Conservation (phyloP, 2,113 vertebrate species). For the Dolichallabes microphthalmus region DNA sequence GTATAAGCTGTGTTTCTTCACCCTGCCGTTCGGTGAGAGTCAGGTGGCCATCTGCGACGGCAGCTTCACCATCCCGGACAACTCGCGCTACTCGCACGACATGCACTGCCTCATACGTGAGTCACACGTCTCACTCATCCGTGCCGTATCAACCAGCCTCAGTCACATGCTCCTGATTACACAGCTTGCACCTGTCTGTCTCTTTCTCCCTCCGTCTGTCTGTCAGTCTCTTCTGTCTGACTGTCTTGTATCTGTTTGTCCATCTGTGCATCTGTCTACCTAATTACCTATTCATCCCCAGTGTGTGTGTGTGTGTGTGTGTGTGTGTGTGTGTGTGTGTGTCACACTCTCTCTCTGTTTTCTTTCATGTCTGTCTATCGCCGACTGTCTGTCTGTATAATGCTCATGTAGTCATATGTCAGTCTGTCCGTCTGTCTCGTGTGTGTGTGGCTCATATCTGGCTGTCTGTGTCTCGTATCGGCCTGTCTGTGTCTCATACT, state of each 20-base stretch:
- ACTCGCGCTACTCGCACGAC: conserved; percentile 91
- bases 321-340: too few relatives aligned
- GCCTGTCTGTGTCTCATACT: too few relatives aligned
- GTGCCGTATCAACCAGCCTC: not conserved
- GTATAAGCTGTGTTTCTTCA: conserved; percentile 97
- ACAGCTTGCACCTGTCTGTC: not conserved
- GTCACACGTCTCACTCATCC: conserved; percentile 58
- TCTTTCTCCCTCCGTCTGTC: not conserved
- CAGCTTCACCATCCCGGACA: conserved; percentile 97
- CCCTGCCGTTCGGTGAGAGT: conserved; percentile 96
- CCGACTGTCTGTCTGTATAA: too few relatives aligned
- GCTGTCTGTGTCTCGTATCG: too few relatives aligned
- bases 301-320: too few relatives aligned
- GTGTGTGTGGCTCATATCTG: too few relatives aligned
- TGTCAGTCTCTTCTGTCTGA: not conserved
- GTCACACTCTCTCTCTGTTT: too few relatives aligned
- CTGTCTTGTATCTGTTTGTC: not conserved
- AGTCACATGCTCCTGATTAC: not conserved
- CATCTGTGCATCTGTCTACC: not conserved
- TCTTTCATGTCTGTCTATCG: too few relatives aligned
- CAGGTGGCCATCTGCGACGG: conserved; percentile 98
- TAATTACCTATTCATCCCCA: too few relatives aligned
- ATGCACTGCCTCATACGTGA: conserved; percentile 98
- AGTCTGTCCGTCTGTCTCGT: too few relatives aligned
- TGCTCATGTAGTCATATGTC: too few relatives aligned